Conservation (phyloP, 2,888 invertebrate genomes). For the Dynastes grantii region DNA sequence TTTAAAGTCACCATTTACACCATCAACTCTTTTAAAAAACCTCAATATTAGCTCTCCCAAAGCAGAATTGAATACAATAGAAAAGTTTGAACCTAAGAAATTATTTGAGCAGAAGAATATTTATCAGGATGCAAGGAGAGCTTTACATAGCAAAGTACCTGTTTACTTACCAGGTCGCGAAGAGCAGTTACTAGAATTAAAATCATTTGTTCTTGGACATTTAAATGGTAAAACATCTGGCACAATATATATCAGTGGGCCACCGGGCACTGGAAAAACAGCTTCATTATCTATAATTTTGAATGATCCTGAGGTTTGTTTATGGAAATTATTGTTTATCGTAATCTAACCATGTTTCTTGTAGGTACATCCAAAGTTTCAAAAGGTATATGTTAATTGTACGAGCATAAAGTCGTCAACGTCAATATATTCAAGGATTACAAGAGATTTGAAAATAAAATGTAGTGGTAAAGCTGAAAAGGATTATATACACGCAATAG, state of each 20-base stretch:
- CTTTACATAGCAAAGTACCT: slow-evolving; percentile 67
- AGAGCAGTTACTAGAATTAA: slow-evolving; percentile 80
- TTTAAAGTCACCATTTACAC: slow-evolving; percentile 57
- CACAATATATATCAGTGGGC: slow-evolving; percentile 95
- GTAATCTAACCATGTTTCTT: slow-evolving; percentile 58
- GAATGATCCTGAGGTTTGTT: slow-evolving; percentile 75
- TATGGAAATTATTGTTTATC: slow-evolving; percentile 31
- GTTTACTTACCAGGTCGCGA: slow-evolving; percentile 82
- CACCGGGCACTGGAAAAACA: slow-evolving; percentile 98
- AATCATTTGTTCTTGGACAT: slow-evolving; percentile 79
- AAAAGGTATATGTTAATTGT: slow-evolving; percentile 87
- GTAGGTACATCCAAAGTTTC: slow-evolving; percentile 73
- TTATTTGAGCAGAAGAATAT: slow-evolving; percentile 56
- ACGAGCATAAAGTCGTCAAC: slow-evolving; percentile 89
- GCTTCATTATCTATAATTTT: slow-evolving; percentile 87
- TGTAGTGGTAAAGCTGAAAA: slow-evolving; percentile 76
- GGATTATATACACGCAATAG: slow-evolving; percentile 78
- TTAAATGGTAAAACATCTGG: slow-evolving; percentile 79
- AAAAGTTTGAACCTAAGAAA: slow-evolving; percentile 53
- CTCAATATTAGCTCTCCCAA: slow-evolving; percentile 60
- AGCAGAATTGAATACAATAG: slow-evolving; percentile 47
- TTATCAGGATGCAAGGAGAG: slow-evolving; percentile 67
- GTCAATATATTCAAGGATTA: slow-evolving; percentile 85
- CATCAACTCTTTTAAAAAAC: slow-evolving; percentile 62
- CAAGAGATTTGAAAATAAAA: slow-evolving; percentile 79